Conservation (phyloP, 2,113 vertebrate species). For the Pagrus major region DNA sequence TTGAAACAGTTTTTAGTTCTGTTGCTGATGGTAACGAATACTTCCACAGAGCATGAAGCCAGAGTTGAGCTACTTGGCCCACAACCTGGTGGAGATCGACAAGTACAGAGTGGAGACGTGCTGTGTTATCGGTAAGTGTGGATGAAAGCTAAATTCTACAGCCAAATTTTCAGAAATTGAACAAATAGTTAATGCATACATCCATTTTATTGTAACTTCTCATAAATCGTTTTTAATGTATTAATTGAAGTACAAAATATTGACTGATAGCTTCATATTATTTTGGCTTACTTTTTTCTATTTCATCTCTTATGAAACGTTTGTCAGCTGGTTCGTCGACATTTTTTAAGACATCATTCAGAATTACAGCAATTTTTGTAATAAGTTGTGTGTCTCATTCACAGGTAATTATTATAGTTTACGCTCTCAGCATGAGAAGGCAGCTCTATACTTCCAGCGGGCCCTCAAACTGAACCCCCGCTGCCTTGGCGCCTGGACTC, state of each 20-base stretch:
- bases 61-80: conserved; percentile 96
- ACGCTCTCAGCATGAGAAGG: conserved; percentile 98
- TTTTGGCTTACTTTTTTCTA: no score
- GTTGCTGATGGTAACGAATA: background rate
- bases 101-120: conserved; percentile 99
- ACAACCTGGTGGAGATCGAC: conserved; percentile 98
- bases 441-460: conserved; percentile 98
- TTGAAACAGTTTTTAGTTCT: background rate
- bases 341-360: background rate
- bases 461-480: conserved; percentile 97
- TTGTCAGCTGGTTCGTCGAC: background rate
- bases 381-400: background rate
- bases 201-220: background rate
- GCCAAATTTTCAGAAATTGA: background rate
- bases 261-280: background rate
- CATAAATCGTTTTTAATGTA: background rate
- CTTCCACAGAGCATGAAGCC: conserved; percentile 95
- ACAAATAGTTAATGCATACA: background rate
- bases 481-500: conserved; percentile 97
- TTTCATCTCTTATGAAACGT: no score
- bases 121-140: conserved; percentile 94
- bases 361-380: background rate
- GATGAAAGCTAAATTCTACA: background rate
- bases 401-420: conserved; percentile 93
- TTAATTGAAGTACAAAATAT: background rate